Conservation (phyloP, 2,113 vertebrate genomes). For the Chaenogobius annularis region DNA sequence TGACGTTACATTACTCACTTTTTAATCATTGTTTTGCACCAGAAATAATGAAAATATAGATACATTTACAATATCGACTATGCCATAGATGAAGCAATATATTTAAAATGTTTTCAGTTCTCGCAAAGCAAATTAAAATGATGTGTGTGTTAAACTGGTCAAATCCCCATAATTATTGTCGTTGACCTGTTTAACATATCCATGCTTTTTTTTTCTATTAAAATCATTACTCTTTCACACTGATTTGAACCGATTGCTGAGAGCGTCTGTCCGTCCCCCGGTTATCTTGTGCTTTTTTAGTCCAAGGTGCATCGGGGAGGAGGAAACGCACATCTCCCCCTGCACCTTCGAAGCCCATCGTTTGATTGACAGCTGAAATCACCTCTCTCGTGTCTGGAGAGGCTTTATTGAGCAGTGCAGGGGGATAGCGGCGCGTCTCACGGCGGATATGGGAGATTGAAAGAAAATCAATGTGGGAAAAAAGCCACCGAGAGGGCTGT, state of each 20-base stretch:
- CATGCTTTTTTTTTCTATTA: neutral
- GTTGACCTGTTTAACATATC: too few species aligned
- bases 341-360: neutral
- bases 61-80: too few species aligned
- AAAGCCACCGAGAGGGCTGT: neutral
- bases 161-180: too few species aligned
- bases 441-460: neutral
- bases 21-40: too few species aligned
- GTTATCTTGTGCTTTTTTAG: neutral
- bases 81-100: too few species aligned
- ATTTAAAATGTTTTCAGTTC: too few species aligned
- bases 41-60: too few species aligned
- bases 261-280: neutral
- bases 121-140: too few species aligned
- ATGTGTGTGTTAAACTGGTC: too few species aligned
- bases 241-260: too few species aligned
- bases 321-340: neutral
- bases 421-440: neutral
- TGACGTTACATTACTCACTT: too few species aligned
- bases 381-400: neutral
- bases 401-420: neutral
- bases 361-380: constrained; percentile 25
- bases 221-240: neutral
- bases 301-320: neutral
- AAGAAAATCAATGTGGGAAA: constrained; percentile 7